phyloP scores from a whole-genome alignment of 2,797 vertebrate species.

The Mus caroli region DNA sequence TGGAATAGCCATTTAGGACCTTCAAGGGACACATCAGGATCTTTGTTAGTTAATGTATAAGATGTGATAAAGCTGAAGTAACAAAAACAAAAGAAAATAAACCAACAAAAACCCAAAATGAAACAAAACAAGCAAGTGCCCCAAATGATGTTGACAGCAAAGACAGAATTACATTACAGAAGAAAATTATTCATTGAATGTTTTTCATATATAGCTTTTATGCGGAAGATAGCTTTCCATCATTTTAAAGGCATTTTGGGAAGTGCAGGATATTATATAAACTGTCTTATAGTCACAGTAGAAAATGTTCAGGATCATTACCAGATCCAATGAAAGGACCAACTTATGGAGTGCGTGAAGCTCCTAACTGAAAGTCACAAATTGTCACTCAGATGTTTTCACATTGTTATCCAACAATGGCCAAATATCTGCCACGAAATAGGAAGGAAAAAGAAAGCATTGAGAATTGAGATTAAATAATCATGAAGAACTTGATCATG shows the following conservation, averaged over 20 bases:
- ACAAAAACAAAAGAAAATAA: background rate
- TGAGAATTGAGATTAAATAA: constrained; percentile 55
- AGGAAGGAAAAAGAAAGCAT: constrained; percentile 21
- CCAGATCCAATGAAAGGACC: background rate
- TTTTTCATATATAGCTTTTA: background rate
- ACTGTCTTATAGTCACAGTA: background rate
- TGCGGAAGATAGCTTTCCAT: background rate
- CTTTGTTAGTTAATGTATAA: background rate
- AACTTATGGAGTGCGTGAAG: background rate
- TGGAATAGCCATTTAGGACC: background rate
- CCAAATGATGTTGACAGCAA: background rate
- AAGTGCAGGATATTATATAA: background rate
- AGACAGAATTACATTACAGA: background rate
- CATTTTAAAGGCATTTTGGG: background rate
- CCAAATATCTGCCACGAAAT: constrained; percentile 24
- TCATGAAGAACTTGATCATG: constrained; percentile 49
- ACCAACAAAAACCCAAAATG: background rate
- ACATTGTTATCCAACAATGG: constrained; percentile 2
- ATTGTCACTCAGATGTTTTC: constrained; percentile 9
- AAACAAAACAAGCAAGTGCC: background rate
- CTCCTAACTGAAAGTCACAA: constrained; percentile 43
- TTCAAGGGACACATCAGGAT: background rate
- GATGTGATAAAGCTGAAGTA: background rate
- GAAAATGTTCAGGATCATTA: background rate
- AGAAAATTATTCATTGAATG: background rate